Base-by-base conservation (phyloP, 2,797 vertebrate species). In the Xyrichtys novacula region DNA sequence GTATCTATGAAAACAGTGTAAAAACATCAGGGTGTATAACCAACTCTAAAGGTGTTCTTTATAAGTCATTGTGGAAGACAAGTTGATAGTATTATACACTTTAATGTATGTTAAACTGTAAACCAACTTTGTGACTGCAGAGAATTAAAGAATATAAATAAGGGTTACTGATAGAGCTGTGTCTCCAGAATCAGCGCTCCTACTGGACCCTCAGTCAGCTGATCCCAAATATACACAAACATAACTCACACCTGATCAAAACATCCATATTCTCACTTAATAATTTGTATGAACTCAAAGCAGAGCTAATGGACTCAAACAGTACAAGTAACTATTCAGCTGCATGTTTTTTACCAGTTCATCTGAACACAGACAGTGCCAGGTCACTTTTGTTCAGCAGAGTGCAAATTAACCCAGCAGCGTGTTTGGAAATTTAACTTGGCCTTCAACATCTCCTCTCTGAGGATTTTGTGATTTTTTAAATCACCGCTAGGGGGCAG, bases 401-500 rank as follows among this genome's bases (percentile, higher is more conserved):
- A 69, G 46, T 25, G 44, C 42, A 65, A 69, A 72, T 76, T 3
- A 80, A 46, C 47, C 42, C 36, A 76, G 50, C 61, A 47, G 46
- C 60, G 29, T 25, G 46, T 63, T 74, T 47, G 0, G 4, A 48
- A 48, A 48, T 48, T 10, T 16, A 48, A 25, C 43, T 25, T 57
- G 65, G n/a, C 53, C 20, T 0, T 16, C 19, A 50, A 23, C 53
- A 26, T 16, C 26, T 3, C 20, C 34, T 7, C 25, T 34, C 11
- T 10, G 14, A 10, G 15, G 17, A 1, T 5, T 19, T 11, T 74
- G 73, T 19, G 12, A 56, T 74, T 31, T 39, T 3, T 11, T 0
- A 2, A n/a, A 4, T 73, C 9, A 67, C 7, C 93, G 74, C 91
- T 88, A 93, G 93, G 88, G 89, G 92, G 90, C 92, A 89, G 87